A percentile compares a stretch with the other conserved stretches of the same genome.
These are phyloP conservation scores for Colletes gigas DNA, from an alignment of 1,140 invertebrate species.

Conservation along the genomic window DNA sequence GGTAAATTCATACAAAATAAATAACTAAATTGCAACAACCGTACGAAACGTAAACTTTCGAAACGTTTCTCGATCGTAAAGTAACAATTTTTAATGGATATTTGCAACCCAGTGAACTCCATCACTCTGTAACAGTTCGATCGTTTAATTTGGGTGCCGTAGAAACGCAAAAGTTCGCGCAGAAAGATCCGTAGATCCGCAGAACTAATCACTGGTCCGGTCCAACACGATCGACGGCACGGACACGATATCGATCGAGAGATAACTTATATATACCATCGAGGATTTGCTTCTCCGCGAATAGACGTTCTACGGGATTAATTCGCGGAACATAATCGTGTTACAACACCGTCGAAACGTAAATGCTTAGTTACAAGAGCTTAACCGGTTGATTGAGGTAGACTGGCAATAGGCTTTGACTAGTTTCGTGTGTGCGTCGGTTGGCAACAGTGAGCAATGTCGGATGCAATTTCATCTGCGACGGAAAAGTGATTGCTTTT, in stretches of 20 bases:
- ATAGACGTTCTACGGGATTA: constrained; percentile 41
- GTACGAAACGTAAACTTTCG: too few species aligned
- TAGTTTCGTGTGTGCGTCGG: background rate
- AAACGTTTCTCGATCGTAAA: too few species aligned
- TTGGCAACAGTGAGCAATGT: background rate
- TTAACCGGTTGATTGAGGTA: constrained; percentile 33
- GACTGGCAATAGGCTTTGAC: constrained; percentile 45
- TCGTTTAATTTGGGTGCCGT: too few species aligned
- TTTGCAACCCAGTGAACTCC: too few species aligned
- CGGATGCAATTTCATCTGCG: constrained; percentile 2
- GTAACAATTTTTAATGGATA: too few species aligned
- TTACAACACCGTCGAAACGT: constrained; percentile 41
- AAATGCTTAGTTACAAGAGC: constrained; percentile 37
- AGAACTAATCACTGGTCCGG: background rate
- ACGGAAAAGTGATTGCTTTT: background rate
- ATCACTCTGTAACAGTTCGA: too few species aligned
- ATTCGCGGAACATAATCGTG: constrained; percentile 39
- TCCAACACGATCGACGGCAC: background rate
- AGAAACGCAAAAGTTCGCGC: background rate
- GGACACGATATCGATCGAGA: constrained; percentile 14
- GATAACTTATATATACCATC: background rate
- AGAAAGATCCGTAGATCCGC: too few species aligned
- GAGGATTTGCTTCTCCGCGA: constrained; percentile 26
- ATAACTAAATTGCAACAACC: too few species aligned
- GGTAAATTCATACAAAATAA: too few species aligned